Percentiles rank a stretch among this genome's conserved stretches.
Evolutionary conservation across 1,140 invertebrate species (phyloP).

Genomic region (Cydia pomonella): DNA sequence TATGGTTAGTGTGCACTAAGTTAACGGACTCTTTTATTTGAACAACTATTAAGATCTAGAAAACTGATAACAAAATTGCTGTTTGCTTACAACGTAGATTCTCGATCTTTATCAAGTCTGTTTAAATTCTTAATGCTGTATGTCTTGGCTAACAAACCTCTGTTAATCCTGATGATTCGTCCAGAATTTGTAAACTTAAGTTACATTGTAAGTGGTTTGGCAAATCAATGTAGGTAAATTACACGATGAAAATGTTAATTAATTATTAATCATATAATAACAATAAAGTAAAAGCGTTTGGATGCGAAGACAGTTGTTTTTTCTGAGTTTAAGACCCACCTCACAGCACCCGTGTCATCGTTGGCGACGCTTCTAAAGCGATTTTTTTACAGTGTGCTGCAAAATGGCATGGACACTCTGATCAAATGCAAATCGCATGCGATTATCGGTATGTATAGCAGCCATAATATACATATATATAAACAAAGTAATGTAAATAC

Average conservation of each 20-base stretch:
- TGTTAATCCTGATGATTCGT: slow-evolving; percentile 46
- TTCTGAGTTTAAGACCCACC: slow-evolving; percentile 26
- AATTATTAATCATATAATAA: slow-evolving; percentile 56
- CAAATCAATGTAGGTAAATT: slow-evolving; percentile 69
- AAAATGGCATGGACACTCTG: too few relatives aligned
- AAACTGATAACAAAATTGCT: slow-evolving; percentile 33
- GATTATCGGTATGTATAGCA: too few relatives aligned
- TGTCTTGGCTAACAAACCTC: slow-evolving; percentile 24
- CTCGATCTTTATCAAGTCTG: slow-evolving; percentile 21
- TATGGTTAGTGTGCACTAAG: slow-evolving; percentile 63
- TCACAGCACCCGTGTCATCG: too few relatives aligned
- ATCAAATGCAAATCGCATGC: too few relatives aligned
- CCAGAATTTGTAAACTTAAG: slow-evolving; percentile 68
- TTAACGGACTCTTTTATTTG: slow-evolving; percentile 49
- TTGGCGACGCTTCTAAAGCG: too few relatives aligned
- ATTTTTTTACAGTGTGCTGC: too few relatives aligned
- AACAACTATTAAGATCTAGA: slow-evolving; percentile 49
- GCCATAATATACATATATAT: too few relatives aligned
- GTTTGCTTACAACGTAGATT: slow-evolving; percentile 35
- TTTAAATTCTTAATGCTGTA: slow-evolving; percentile 32
- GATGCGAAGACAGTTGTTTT: slow-evolving; percentile 55
- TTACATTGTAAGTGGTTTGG: slow-evolving; percentile 68
- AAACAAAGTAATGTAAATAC: too few relatives aligned
- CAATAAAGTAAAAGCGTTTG: slow-evolving; percentile 75
- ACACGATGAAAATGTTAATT: slow-evolving; percentile 64